phyloP scores from a whole-genome alignment of 30 jellyfish, hydroid and myxozoan genomes.

The Mastigias papua region DNA sequence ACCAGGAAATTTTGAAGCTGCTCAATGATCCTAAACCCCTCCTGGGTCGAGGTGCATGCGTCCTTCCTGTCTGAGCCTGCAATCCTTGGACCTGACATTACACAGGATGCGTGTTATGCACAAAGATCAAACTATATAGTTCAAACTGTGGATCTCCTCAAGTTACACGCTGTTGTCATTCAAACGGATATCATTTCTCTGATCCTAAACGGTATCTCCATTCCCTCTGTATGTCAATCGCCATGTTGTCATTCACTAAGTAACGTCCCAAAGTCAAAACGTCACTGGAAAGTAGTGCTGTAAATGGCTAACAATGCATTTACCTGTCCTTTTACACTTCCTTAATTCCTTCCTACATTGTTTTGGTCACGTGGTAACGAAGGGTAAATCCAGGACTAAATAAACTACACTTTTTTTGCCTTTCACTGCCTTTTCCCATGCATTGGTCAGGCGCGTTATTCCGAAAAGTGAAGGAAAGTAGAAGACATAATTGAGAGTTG shows the following conservation, averaged over 20 bases:
- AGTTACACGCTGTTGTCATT: not conserved
- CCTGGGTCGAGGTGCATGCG: conserved; percentile 76
- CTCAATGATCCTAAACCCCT: conserved; percentile 79
- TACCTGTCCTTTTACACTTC: conserved; percentile 5
- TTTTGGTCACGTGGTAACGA: conserved; percentile 10
- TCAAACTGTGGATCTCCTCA: not conserved
- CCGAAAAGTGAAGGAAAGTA: too few species aligned
- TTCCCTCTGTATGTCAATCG: not conserved
- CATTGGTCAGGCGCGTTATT: too few species aligned
- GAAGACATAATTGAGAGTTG: too few species aligned
- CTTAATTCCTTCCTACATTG: not conserved
- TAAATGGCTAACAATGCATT: not conserved
- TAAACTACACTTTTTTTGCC: not conserved
- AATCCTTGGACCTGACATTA: conserved; percentile 49
- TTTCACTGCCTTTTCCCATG: not conserved
- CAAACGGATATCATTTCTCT: not conserved
- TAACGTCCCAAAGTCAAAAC: conserved; percentile 13
- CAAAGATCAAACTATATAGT: not conserved
- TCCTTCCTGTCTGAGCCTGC: conserved; percentile 79
- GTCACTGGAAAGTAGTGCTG: not conserved
- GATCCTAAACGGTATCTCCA: not conserved
- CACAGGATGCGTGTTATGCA: conserved; percentile 16
- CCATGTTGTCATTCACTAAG: conserved; percentile 26
- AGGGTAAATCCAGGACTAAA: too few species aligned
- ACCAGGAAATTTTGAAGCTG: conserved; percentile 83